Evolutionary conservation across 2,888 invertebrate species (phyloP).

Genomic region (Lasioglossum zephyrum): DNA sequence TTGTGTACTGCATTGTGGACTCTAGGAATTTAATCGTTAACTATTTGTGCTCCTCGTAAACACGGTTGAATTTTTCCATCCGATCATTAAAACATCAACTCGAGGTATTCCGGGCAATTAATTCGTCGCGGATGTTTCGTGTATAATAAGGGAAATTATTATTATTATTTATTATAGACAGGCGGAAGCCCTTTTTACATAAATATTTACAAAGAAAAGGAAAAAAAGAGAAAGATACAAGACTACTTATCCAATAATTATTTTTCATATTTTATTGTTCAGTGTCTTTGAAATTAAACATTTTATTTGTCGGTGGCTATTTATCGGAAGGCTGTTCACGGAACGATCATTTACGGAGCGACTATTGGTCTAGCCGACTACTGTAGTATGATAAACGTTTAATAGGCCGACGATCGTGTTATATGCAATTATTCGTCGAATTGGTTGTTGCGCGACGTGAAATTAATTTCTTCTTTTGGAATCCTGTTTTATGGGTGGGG

Average conservation of each 20-base stretch:
- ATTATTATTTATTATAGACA: too few relatives aligned
- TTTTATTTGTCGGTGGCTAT: background rate
- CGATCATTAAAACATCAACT: background rate
- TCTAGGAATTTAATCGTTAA: background rate
- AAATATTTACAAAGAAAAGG: too few relatives aligned
- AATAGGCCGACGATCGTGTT: background rate
- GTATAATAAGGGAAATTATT: background rate
- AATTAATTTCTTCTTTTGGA: slow-evolving; percentile 35
- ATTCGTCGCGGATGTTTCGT: background rate
- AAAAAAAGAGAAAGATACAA: too few relatives aligned
- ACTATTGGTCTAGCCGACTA: background rate
- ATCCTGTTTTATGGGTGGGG: slow-evolving; percentile 28
- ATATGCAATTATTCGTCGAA: background rate
- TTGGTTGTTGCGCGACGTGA: background rate
- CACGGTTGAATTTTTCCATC: background rate
- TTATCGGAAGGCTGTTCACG: background rate
- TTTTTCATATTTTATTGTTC: background rate
- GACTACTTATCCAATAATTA: too few relatives aligned
- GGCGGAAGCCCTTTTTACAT: too few relatives aligned
- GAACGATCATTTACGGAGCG: background rate
- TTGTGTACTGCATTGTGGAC: background rate
- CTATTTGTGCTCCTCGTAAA: background rate
- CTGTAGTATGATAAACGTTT: background rate
- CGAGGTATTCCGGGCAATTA: background rate
- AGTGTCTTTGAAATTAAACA: background rate